A percentile compares a stretch with the other conserved stretches of the same genome.
Evolutionary conservation across 2,797 vertebrate genomes (phyloP).

Genomic region (Acanthurus leucopareius): DNA sequence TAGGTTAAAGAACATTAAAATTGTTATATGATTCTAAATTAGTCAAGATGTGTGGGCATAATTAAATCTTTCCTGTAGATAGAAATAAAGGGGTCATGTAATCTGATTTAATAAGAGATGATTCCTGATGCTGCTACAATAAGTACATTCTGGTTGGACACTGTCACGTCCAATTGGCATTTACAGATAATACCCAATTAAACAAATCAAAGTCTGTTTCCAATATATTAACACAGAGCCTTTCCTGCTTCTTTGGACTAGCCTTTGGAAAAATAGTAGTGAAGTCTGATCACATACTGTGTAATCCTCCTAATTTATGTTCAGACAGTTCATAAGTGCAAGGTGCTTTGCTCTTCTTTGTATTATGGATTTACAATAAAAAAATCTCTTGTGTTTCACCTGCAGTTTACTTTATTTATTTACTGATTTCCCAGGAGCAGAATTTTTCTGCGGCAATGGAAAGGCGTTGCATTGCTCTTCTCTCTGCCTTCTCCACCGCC

Average conservation of each 20-base stretch:
- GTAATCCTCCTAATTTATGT: conserved; percentile 47
- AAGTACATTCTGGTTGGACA: conserved; percentile 26
- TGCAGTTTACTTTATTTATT: conserved; percentile 58
- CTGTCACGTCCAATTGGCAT: conserved; percentile 48
- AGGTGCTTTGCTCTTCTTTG: conserved; percentile 37
- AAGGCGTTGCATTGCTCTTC: conserved; percentile 88
- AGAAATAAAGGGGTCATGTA: conserved; percentile 31
- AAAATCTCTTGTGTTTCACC: conserved; percentile 25
- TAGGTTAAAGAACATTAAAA: neutral
- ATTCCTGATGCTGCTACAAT: conserved; percentile 26
- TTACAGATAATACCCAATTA: conserved; percentile 25
- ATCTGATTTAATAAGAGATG: conserved; percentile 46
- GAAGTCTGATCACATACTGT: conserved; percentile 26
- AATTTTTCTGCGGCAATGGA: conserved; percentile 86
- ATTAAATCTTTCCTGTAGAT: conserved; percentile 38
- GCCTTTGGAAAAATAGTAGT: conserved; percentile 30
- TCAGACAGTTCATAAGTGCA: conserved; percentile 34
- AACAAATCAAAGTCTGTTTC: conserved; percentile 36
- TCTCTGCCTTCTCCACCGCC: conserved; percentile 92
- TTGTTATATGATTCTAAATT: neutral
- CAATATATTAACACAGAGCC: conserved; percentile 6
- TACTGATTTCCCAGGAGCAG: conserved; percentile 83
- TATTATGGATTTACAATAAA: conserved; percentile 34
- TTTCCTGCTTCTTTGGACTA: conserved; percentile 26
- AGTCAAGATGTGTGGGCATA: conserved; percentile 23